Base-by-base conservation (phyloP, 2,888 invertebrate species). In the Ormia ochracea region DNA sequence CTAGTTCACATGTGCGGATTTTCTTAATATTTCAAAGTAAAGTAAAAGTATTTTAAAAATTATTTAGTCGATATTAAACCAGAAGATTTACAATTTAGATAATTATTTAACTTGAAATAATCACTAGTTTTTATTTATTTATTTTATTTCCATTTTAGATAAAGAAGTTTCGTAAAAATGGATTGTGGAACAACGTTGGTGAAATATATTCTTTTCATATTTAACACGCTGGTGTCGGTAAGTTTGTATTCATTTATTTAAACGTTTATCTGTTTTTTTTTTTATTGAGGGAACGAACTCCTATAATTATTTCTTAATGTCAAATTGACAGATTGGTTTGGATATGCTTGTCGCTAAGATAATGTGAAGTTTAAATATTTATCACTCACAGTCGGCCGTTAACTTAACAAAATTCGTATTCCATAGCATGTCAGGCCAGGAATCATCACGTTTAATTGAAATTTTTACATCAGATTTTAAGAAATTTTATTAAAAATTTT, bases 121-220 rank as follows among this genome's bases (percentile, higher is more conserved):
- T 14, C 14, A 52, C 5, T 28, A 45, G 23, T n/a, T 48, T 12
- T 23, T 17, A 9, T 31, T 52, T 31, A 31, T n/a, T n/a, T 14
- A 9, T 14, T 7, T 17, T 48, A 14, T 38, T 7, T 33, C 54
- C 23, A 7, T 50, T 76, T 33, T 19, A 73, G 58, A 36, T 58
- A 59, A 52, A 59, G 59, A 70, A 38, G 0, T 68, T 69, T 38
- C 1, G 19, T 28, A 19, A 92, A 90, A 87, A 93, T 93, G 93
- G 92, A 92, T 91, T 93, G 93, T 90, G 94, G 93, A 88, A 93
- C 93, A 90, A 93, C 93, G 90, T 92, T 94, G 90, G 92, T 94
- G 89, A 96, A 96, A 91, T 95, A 95, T 90, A 91, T 95, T 85
- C 92, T 96, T 86, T 96, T 95, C 89, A 91, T 94, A 90, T 94